A percentile compares a stretch with the other conserved stretches of the same genome.
Evolutionary conservation across 2,113 vertebrate species (phyloP).

Genomic region (Aphyosemion australe): DNA sequence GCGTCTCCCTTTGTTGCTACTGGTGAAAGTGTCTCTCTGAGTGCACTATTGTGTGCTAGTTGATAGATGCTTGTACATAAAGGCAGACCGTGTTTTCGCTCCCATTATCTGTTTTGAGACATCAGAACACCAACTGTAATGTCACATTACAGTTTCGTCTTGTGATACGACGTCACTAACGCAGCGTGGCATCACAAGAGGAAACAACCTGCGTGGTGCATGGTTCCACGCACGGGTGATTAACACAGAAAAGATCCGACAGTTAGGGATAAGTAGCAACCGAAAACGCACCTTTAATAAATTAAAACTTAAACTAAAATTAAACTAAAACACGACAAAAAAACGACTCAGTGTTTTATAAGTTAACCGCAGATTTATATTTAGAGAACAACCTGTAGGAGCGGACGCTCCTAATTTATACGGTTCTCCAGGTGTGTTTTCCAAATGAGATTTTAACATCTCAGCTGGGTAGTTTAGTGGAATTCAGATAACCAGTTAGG

Average conservation of each 20-base stretch:
- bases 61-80: constrained; percentile 56
- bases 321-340: too few relatives aligned
- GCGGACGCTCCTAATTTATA: too few relatives aligned
- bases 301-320: too few relatives aligned
- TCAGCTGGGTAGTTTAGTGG: too few relatives aligned
- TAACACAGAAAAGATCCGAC: background rate
- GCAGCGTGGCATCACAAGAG: background rate
- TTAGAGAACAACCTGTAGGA: too few relatives aligned
- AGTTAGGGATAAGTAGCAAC: constrained; percentile 8
- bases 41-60: constrained; percentile 63
- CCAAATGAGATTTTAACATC: too few relatives aligned
- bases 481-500: too few relatives aligned
- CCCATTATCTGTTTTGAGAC: constrained; percentile 49
- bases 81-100: constrained; percentile 59
- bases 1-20: constrained; percentile 64
- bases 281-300: too few relatives aligned
- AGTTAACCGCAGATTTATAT: too few relatives aligned
- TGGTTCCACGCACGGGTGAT: constrained; percentile 20
- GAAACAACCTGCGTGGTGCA: constrained; percentile 1
- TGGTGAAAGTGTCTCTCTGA: constrained; percentile 62
- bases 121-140: constrained; percentile 32
- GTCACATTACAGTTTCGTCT: background rate
- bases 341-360: too few relatives aligned
- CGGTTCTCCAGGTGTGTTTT: too few relatives aligned
- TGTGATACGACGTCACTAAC: background rate